These are phyloP conservation scores for Melipona bicolor DNA, from an alignment of 2,888 invertebrate genomes.

Conservation along the genomic window DNA sequence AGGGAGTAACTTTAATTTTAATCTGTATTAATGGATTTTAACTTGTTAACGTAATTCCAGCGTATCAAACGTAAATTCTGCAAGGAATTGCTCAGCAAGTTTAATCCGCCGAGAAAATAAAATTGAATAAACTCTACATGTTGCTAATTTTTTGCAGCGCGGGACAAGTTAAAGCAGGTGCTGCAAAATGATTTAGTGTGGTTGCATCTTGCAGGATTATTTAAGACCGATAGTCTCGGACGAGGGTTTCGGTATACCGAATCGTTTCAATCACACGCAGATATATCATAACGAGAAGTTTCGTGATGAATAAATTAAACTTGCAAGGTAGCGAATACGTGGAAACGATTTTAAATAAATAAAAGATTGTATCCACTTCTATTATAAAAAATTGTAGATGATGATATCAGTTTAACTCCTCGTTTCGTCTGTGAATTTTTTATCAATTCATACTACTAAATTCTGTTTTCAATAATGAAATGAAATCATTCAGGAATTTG, in stretches of 20 bases:
- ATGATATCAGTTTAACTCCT: too few species aligned
- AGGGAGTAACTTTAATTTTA: too few species aligned
- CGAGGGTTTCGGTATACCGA: not conserved
- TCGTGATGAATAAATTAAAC: not conserved
- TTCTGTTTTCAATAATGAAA: too few species aligned
- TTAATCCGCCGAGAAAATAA: not conserved
- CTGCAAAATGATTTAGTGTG: not conserved
- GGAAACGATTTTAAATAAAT: too few species aligned
- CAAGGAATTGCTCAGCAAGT: not conserved
- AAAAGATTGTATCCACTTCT: too few species aligned
- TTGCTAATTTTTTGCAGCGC: not conserved
- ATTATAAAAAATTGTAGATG: too few species aligned
- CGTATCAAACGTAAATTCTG: not conserved
- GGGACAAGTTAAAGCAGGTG: not conserved
- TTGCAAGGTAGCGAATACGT: not conserved
- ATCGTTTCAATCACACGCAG: not conserved
- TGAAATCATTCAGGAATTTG: too few species aligned
- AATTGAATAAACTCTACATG: not conserved
- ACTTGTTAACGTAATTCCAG: too few species aligned
- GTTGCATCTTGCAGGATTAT: not conserved
- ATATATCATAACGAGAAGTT: not conserved
- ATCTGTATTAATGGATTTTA: too few species aligned
- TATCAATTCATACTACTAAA: too few species aligned
- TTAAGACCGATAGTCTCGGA: not conserved
- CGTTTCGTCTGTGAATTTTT: too few species aligned